Evolutionary conservation across 2,113 vertebrate genomes (phyloP).

Genomic region (Neotragus pygmaeus): DNA sequence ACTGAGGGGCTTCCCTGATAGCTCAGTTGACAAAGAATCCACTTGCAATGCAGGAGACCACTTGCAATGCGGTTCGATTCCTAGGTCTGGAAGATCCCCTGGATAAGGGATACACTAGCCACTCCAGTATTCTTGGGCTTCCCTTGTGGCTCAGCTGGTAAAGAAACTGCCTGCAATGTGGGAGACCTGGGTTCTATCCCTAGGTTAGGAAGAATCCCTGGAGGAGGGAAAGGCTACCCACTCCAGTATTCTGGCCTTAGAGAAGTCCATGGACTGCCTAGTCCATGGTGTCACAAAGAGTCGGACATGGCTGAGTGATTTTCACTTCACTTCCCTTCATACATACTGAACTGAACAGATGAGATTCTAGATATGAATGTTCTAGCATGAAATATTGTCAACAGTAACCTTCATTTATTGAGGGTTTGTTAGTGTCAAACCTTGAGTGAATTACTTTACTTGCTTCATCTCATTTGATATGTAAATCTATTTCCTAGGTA

Average conservation of each 20-base stretch:
- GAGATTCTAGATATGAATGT: not conserved
- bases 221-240: not conserved
- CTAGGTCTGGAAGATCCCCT: not conserved
- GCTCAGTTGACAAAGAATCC: not conserved
- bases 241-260: not conserved
- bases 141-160: not conserved
- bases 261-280: not conserved
- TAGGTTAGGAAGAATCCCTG: not conserved
- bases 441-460: not conserved
- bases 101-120: not conserved
- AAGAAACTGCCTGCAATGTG: not conserved
- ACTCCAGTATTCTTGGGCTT: not conserved
- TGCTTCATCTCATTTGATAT: not conserved
- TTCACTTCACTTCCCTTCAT: not conserved
- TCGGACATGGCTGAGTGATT: not conserved
- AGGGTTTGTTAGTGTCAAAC: not conserved
- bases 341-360: not conserved
- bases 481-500: not conserved
- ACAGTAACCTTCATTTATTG: not conserved
- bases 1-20: not conserved
- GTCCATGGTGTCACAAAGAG: not conserved
- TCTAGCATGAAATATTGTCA: not conserved
- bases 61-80: rapidly evolving
- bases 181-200: not conserved
- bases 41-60: not conserved